These are phyloP conservation scores for Stichodactyla helianthus DNA, from an alignment of 64 coral and sea anemone genomes.

Conservation along the genomic window DNA sequence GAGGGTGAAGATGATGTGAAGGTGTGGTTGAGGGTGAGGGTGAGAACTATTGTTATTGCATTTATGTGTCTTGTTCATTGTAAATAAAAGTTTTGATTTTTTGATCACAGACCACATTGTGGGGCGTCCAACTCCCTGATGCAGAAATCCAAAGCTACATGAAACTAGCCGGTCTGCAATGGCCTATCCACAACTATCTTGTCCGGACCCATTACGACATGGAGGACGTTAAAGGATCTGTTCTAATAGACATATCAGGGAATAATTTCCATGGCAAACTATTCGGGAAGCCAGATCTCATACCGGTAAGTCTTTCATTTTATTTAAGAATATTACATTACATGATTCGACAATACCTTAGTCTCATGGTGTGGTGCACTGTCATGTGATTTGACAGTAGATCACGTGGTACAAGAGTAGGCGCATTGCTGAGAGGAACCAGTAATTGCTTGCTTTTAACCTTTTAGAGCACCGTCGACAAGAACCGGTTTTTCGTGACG, in stretches of 20 bases:
- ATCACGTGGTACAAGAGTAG: not conserved
- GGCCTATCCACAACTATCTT: constrained; percentile 91
- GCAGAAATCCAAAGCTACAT: constrained; percentile 70
- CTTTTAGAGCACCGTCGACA: constrained; percentile 84
- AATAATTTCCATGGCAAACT: constrained; percentile 63
- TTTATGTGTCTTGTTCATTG: not conserved
- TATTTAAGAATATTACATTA: not conserved
- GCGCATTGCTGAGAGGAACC: not conserved
- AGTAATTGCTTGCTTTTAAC: not conserved
- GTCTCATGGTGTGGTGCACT: too few species aligned
- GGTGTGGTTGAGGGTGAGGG: too few species aligned
- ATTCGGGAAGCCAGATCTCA: constrained; percentile 55
- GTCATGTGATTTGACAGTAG: not conserved
- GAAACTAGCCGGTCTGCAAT: constrained; percentile 83
- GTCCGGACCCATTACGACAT: constrained; percentile 85
- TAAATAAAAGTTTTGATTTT: not conserved
- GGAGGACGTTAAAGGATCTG: constrained; percentile 40
- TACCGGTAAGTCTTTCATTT: constrained; percentile 47
- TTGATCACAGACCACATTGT: constrained; percentile 61
- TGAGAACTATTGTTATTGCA: not conserved
- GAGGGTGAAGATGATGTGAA: too few species aligned
- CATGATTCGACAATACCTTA: too few species aligned
- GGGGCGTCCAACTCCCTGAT: constrained; percentile 63
- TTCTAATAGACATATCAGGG: constrained; percentile 48
- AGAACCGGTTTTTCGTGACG: constrained; percentile 80